Evolutionary conservation across 2,113 vertebrate genomes (phyloP).

Genomic region (Grus americana): DNA sequence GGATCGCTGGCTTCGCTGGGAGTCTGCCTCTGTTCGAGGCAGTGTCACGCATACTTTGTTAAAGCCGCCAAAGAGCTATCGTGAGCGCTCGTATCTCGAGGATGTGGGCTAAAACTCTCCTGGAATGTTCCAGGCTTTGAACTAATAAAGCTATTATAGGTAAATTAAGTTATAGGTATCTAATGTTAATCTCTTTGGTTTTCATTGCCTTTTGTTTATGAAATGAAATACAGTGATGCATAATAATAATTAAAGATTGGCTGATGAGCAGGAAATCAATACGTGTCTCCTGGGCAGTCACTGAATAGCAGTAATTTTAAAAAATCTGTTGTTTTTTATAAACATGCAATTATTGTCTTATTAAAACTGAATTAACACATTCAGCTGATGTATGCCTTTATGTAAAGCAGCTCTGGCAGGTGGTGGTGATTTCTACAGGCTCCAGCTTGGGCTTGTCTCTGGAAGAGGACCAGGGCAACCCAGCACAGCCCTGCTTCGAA

Average conservation of each 20-base stretch:
- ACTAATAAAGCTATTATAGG: background rate
- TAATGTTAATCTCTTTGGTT: background rate
- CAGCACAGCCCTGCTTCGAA: background rate
- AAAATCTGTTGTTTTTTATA: background rate
- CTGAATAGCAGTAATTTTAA: background rate
- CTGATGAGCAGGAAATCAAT: background rate
- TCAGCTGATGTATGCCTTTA: background rate
- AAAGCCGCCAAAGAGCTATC: background rate
- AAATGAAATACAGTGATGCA: background rate
- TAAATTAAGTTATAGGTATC: conserved; percentile 27
- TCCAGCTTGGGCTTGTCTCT: background rate
- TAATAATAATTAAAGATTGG: background rate
- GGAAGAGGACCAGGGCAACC: background rate
- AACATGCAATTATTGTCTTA: background rate
- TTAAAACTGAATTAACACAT: background rate
- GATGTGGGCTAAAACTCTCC: background rate
- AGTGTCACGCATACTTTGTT: background rate
- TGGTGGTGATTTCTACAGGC: background rate
- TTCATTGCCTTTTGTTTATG: background rate
- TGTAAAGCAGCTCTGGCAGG: background rate
- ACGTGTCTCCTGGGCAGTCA: background rate
- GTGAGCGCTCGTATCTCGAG: fast-evolving
- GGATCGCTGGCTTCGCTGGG: background rate
- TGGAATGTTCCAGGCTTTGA: conserved; percentile 31
- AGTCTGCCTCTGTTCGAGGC: background rate